Evolutionary conservation across 2,888 invertebrate species (phyloP).

Genomic region (Pammene aurita): DNA sequence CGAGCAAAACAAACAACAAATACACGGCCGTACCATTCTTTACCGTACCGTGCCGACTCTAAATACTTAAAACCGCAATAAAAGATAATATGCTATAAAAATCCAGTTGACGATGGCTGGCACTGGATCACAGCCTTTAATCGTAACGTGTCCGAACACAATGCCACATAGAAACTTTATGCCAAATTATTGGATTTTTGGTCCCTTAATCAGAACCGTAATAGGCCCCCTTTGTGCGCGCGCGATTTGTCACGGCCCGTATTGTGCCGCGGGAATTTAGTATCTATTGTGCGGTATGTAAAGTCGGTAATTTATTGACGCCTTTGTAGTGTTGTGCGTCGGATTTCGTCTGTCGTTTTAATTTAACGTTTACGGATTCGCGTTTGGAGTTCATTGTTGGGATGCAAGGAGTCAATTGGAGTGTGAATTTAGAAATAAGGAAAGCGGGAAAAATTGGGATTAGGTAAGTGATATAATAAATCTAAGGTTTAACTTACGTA

Average conservation of each 20-base stretch:
- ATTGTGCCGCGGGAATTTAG: constrained; percentile 39
- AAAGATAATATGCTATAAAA: neutral
- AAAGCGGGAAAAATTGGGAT: neutral
- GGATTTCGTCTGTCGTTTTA: constrained; percentile 33
- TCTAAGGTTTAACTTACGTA: too few species aligned
- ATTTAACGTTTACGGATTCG: constrained; percentile 38
- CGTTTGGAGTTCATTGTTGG: constrained; percentile 27
- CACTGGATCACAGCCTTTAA: constrained; percentile 25
- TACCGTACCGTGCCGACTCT: too few species aligned
- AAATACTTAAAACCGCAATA: neutral
- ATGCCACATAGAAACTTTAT: constrained; percentile 57
- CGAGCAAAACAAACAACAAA: too few species aligned
- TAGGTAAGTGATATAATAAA: neutral
- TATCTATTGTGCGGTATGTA: constrained; percentile 41
- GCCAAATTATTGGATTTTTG: constrained; percentile 65
- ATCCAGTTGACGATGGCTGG: neutral
- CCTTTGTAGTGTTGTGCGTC: constrained; percentile 40
- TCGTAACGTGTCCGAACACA: constrained; percentile 46
- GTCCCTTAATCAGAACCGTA: constrained; percentile 58
- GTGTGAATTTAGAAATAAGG: constrained; percentile 3
- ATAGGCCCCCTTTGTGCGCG: constrained; percentile 44
- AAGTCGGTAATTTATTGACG: constrained; percentile 41
- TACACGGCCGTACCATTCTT: too few species aligned
- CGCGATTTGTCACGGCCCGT: constrained; percentile 40
- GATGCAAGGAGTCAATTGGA: constrained; percentile 9